Percentiles rank a stretch among this genome's conserved stretches.
Evolutionary conservation across 2,113 vertebrate species (phyloP).

Genomic region (Gymnobelideus leadbeateri): DNA sequence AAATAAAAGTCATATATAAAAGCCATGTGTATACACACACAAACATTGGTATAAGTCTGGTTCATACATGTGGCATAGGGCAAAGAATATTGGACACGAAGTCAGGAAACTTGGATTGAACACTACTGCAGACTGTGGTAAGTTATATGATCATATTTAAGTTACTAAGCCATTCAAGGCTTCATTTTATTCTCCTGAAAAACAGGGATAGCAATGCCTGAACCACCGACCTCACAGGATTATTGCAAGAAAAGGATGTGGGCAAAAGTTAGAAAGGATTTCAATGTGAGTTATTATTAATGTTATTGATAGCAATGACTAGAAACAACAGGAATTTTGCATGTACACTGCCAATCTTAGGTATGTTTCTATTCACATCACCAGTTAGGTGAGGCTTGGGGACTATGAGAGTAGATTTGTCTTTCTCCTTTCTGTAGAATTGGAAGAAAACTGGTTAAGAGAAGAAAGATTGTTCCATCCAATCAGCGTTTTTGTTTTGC

Average conservation of each 20-base stretch:
- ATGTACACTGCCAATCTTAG: neutral
- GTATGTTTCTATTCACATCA: neutral
- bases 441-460: neutral
- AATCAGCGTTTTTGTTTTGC: neutral
- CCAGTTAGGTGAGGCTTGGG: neutral
- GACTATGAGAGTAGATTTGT: neutral
- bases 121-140: neutral
- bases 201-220: neutral
- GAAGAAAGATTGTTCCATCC: neutral
- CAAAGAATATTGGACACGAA: neutral
- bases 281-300: neutral
- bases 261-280: neutral
- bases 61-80: neutral
- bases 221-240: neutral
- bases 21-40: no score
- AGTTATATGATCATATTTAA: neutral
- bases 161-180: neutral
- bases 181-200: neutral
- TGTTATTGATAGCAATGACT: neutral
- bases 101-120: neutral
- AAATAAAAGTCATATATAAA: neutral
- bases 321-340: neutral
- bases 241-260: neutral
- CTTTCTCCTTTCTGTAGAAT: neutral
- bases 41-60: no score